Base-by-base conservation (phyloP, 2,888 invertebrate species). In the Tachina lurida region DNA sequence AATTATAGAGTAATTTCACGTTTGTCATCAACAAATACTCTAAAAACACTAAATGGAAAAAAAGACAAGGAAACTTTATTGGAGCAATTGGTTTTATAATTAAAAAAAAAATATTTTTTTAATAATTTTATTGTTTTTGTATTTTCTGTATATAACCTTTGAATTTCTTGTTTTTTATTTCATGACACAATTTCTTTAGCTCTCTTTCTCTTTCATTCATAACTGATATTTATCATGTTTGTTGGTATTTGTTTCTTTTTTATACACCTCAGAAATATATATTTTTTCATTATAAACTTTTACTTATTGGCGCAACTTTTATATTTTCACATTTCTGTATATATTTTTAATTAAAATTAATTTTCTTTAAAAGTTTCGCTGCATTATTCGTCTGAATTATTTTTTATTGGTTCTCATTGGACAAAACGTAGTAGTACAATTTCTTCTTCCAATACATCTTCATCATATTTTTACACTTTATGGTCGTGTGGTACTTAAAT, bases 271-370 rank as follows among this genome's bases (percentile, higher is more conserved):
- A 82, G 88, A 84, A n/a, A 78, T 75, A 81, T 54, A 67, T 86
- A 86, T 84, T 31, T 73, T 87, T 74, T 63, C 65, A 10, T 67
- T 10, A 62, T 86, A 75, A 87, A 79, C 81, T 84, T 87, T 87
- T 88, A 89, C 88, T 90, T 90, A 90, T 90, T 90, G 91, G 90
- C 91, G 91, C 90, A 91, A 89, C 90, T 90, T 87, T 82, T 78
- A 67, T 31, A 70, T 81, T 71, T 75, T 79, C 79, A 84, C 68
- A 84, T 81, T 58, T 49, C 45, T 47, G 12, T 65, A 63, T 7
- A 65, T 45, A 41, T 60, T 54, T 17, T 62, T 22, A 2, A 67
- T 41, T 71, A 12, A 10, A 45, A 71, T 15, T 45, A 31, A 19
- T 41, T 74, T 62, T 43, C 12, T 65, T 39, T 3, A 60, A 15